These are phyloP conservation scores for Contarinia nasturtii DNA, from an alignment of 1,140 invertebrate species.

Conservation along the genomic window DNA sequence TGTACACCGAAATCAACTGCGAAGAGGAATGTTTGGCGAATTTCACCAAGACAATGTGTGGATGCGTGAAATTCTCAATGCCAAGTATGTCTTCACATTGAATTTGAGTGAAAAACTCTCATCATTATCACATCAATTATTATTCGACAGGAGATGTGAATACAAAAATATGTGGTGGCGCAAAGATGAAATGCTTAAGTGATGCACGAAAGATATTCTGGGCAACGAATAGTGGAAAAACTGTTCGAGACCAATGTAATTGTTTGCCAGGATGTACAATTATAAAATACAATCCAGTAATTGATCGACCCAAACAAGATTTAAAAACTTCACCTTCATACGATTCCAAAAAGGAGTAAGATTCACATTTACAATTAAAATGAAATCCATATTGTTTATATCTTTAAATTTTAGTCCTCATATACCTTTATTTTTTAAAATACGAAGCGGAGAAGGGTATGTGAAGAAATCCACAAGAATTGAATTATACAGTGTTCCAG, in stretches of 20 bases:
- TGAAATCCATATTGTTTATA: too few species aligned
- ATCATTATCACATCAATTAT: background rate
- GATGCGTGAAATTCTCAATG: slow-evolving; percentile 42
- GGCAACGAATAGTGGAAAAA: too few species aligned
- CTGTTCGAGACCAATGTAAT: too few species aligned
- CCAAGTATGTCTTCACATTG: slow-evolving; percentile 26
- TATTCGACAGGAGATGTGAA: slow-evolving; percentile 20
- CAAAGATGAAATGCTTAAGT: slow-evolving; percentile 19
- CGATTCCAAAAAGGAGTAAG: too few species aligned
- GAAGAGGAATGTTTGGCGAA: slow-evolving; percentile 43
- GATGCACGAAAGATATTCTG: background rate
- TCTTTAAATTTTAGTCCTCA: slow-evolving; percentile 15
- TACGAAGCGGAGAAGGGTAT: slow-evolving; percentile 27
- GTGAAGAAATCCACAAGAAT: slow-evolving; percentile 30
- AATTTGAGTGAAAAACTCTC: background rate
- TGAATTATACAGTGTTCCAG: slow-evolving; percentile 28
- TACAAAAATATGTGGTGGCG: slow-evolving; percentile 25
- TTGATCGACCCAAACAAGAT: too few species aligned
- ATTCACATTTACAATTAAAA: too few species aligned
- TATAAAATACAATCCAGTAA: too few species aligned
- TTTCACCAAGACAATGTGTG: slow-evolving; percentile 31
- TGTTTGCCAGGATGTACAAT: too few species aligned
- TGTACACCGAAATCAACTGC: slow-evolving; percentile 41
- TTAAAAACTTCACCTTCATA: too few species aligned
- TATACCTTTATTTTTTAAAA: slow-evolving; percentile 16